Base-by-base conservation (phyloP, 2,113 vertebrate genomes). In the Tapirus terrestris region DNA sequence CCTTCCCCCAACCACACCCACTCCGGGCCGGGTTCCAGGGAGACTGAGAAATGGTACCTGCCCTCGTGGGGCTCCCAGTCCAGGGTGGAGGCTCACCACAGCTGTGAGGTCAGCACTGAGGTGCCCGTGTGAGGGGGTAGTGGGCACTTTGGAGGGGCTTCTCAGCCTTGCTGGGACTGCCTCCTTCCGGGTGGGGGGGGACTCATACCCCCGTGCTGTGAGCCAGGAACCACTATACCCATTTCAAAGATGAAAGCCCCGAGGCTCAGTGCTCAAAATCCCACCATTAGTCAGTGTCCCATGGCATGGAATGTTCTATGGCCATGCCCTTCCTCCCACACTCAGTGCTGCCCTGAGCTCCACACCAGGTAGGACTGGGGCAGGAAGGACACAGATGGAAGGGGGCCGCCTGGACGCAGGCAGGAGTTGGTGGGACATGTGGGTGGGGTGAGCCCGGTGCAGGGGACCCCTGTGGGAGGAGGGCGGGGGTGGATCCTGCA, bases 301-400 rank as follows among this genome's bases (percentile, higher is more conserved):
- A 0, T 0, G 51, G 36, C 3, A 27, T 5, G 16, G 67, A 48
- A 33, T 25, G 68, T 48, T 45, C 79, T 23, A 5, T 1, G 4
- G 14, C 67, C 65, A 39, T 39, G 39, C 61, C 76, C 45, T 1
- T 14, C 70, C 60, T 2, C 12, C 17, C 4, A 5, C 9, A 9
- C 31, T 63, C 0, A 0, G 31, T 31, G 36, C 9, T 7, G 5
- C 72, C 77, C 53, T 21, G 20, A 39, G 51, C 70, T 70, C 58
- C 0, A 0, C 51, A 31, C 0, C 1, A 10, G 4, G 14, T 5
- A 17, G 8, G 25, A 2, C 6, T 0, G 12, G 43, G 16, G n/a
- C 60, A n/a, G 33, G n/a, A 23, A 56, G 31, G 61, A 3, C 53
- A 58, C 36, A 3, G 10, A 21, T 5, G 43, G 27, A 20, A 12